Evolutionary conservation across 1,140 invertebrate genomes (phyloP).

Genomic region (Maconellicoccus hirsutus): DNA sequence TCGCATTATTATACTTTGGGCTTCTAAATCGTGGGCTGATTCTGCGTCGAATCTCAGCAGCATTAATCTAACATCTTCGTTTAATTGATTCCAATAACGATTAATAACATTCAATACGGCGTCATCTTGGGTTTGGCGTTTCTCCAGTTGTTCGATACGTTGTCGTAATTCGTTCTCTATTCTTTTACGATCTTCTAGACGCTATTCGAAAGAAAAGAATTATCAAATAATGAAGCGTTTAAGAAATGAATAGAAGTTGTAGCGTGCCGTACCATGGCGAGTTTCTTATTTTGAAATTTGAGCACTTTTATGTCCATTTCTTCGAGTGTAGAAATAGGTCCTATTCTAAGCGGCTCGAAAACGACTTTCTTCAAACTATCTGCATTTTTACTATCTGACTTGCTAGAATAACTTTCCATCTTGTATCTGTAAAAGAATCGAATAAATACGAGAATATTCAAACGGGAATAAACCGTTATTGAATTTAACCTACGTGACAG

Average conservation of each 20-base stretch:
- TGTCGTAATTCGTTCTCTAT: conserved; percentile 80
- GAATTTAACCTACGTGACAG: too few relatives aligned
- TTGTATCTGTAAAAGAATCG: not conserved
- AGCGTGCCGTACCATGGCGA: conserved; percentile 62
- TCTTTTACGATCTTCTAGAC: conserved; percentile 79
- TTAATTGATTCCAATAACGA: conserved; percentile 93
- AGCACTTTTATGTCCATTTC: conserved; percentile 96
- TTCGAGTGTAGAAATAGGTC: conserved; percentile 83
- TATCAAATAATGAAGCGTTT: too few relatives aligned
- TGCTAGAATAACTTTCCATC: conserved; percentile 39
- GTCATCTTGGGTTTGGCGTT: conserved; percentile 93
- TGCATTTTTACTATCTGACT: not conserved
- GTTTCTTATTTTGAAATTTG: conserved; percentile 93
- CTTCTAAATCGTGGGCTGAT: conserved; percentile 90
- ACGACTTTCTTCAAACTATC: conserved; percentile 71
- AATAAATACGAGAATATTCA: too few relatives aligned
- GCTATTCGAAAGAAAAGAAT: conserved; percentile 39
- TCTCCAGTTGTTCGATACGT: conserved; percentile 92
- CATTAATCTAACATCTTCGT: conserved; percentile 90
- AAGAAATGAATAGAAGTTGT: too few relatives aligned
- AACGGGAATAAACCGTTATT: too few relatives aligned
- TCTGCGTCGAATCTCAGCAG: conserved; percentile 94
- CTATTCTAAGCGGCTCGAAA: conserved; percentile 84
- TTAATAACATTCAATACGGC: conserved; percentile 95
- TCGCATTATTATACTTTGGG: conserved; percentile 54